These are phyloP conservation scores for Hemibagrus guttatus DNA, from an alignment of 2,797 vertebrate genomes.

Conservation along the genomic window DNA sequence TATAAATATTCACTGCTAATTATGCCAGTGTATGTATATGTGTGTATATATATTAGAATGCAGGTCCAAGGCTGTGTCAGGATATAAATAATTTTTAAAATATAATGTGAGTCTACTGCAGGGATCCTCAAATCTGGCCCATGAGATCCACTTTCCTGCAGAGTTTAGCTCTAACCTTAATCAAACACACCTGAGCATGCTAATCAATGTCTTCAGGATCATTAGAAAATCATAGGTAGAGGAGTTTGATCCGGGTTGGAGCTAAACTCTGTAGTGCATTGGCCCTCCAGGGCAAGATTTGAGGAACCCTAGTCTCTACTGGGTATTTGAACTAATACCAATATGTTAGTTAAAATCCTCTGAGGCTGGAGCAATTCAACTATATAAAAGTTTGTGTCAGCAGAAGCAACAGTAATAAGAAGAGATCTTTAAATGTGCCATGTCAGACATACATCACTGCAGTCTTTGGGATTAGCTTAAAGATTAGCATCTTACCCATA, in stretches of 20 bases:
- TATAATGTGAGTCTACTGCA: background rate
- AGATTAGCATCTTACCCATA: slow-evolving; percentile 40
- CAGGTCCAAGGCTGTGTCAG: background rate
- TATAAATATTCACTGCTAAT: background rate
- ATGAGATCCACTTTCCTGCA: no score
- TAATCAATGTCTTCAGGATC: no score
- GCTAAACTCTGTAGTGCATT: no score
- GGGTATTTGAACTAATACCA: slow-evolving; percentile 12
- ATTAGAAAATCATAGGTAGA: no score
- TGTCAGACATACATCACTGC: slow-evolving; percentile 34
- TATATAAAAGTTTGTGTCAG: slow-evolving; percentile 33
- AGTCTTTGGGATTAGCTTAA: slow-evolving; percentile 34
- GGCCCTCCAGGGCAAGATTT: no score
- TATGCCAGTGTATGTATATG: background rate
- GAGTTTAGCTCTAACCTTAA: no score
- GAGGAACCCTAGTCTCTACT: no score
- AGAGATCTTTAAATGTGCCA: slow-evolving; percentile 37
- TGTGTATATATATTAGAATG: background rate
- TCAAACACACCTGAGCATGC: no score
- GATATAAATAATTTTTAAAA: background rate
- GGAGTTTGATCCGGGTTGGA: no score
- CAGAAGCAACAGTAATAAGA: slow-evolving; percentile 39
- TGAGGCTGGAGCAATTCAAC: slow-evolving; percentile 20
- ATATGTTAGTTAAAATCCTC: slow-evolving; percentile 9
- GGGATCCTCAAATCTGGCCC: no score